phyloP scores from a whole-genome alignment of 2,113 vertebrate genomes.

The Chascanopsetta lugubris region DNA sequence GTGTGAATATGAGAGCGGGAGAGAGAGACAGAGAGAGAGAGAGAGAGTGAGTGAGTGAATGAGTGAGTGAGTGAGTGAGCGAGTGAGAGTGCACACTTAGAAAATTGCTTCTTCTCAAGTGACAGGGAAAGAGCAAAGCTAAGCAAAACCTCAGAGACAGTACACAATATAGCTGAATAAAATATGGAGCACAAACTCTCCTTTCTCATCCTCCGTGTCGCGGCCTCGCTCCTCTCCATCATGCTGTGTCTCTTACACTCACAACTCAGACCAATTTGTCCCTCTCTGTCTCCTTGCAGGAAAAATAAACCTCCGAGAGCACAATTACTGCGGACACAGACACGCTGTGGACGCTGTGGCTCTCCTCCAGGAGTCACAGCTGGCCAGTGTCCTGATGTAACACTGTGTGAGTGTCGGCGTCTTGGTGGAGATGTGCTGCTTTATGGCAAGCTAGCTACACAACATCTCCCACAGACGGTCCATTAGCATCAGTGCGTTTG shows the following conservation, averaged over 20 bases:
- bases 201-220: constrained; percentile 29
- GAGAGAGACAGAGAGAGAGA: background rate
- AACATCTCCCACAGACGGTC: constrained; percentile 52
- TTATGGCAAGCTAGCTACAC: constrained; percentile 34
- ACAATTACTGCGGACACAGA: constrained; percentile 14
- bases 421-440: constrained; percentile 16
- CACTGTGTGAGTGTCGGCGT: constrained; percentile 16
- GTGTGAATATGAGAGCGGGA: background rate
- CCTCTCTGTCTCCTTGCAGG: background rate
- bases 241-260: too few relatives aligned
- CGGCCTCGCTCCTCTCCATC: constrained; percentile 21
- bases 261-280: background rate
- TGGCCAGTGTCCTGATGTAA: constrained; percentile 10
- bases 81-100: constrained; percentile 1
- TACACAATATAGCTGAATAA: constrained; percentile 57
- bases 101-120: constrained; percentile 30
- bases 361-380: constrained; percentile 1
- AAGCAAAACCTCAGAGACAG: constrained; percentile 53
- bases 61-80: background rate
- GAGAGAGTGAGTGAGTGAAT: background rate
- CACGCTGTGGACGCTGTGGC: too few relatives aligned
- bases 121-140: constrained; percentile 53
- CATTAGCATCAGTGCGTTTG: constrained; percentile 63
- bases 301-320: constrained; percentile 20
- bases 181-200: constrained; percentile 55